These are phyloP conservation scores for Gasteruption jaculator DNA, from an alignment of 2,888 invertebrate genomes.

Conservation along the genomic window DNA sequence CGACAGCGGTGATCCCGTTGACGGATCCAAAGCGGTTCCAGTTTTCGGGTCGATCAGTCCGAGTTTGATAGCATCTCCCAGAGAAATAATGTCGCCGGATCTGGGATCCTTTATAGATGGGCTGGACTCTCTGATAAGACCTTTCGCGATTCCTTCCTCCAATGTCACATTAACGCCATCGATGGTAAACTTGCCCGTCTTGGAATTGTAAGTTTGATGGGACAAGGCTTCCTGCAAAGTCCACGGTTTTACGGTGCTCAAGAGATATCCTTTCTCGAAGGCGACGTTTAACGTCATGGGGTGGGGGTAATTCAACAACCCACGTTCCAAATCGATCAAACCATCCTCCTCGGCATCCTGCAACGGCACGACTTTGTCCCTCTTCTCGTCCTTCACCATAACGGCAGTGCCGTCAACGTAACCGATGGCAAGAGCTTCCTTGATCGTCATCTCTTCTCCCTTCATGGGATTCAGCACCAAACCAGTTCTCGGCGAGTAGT, in stretches of 20 bases:
- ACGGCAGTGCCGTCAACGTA: slow-evolving; percentile 70
- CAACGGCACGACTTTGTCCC: slow-evolving; percentile 64
- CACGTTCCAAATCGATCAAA: slow-evolving; percentile 67
- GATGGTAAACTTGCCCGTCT: slow-evolving; percentile 68
- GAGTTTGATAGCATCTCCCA: slow-evolving; percentile 72
- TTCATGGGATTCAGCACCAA: slow-evolving; percentile 73
- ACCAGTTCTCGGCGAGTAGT: slow-evolving; percentile 70
- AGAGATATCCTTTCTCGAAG: slow-evolving; percentile 73
- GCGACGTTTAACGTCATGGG: slow-evolving; percentile 71
- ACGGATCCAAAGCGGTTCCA: slow-evolving; percentile 75
- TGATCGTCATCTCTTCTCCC: slow-evolving; percentile 69
- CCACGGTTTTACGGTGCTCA: slow-evolving; percentile 76
- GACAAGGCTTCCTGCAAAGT: slow-evolving; percentile 79
- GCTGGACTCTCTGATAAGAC: slow-evolving; percentile 72
- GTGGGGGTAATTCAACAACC: slow-evolving; percentile 65
- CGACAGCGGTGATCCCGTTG: slow-evolving; percentile 69
- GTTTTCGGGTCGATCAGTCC: slow-evolving; percentile 75
- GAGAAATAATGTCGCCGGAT: slow-evolving; percentile 73
- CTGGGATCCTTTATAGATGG: slow-evolving; percentile 76
- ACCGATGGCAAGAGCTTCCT: slow-evolving; percentile 69
- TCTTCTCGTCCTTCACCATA: slow-evolving; percentile 69
- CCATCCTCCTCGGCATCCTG: slow-evolving; percentile 67
- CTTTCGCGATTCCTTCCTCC: slow-evolving; percentile 69
- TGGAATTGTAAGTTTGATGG: slow-evolving; percentile 73
- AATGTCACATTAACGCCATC: slow-evolving; percentile 67